These are phyloP conservation scores for Grammomys surdaster DNA, from an alignment of 2,113 vertebrate species.

Conservation along the genomic window DNA sequence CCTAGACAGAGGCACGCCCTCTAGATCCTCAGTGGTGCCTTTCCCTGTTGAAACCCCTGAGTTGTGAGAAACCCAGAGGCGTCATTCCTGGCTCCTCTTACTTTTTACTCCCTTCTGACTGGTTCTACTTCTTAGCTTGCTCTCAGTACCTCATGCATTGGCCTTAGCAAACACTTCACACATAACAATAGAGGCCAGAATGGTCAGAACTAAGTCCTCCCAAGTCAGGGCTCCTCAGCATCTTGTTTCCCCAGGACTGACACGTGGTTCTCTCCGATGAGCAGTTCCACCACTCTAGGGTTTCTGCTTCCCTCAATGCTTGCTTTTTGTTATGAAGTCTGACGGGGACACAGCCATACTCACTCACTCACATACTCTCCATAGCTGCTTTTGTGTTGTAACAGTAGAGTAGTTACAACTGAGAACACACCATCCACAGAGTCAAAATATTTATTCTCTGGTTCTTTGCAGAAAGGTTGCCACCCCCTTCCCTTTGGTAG, in stretches of 20 bases:
- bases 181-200: background rate
- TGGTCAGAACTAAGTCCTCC: background rate
- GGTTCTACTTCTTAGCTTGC: background rate
- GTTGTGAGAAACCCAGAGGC: background rate
- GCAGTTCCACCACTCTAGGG: background rate
- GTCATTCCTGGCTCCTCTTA: background rate
- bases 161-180: background rate
- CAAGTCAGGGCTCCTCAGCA: background rate
- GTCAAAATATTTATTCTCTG: background rate
- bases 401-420: background rate
- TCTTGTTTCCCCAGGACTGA: too few species aligned
- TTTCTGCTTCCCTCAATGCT: background rate
- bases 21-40: background rate
- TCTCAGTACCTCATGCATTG: background rate
- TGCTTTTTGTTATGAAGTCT: background rate
- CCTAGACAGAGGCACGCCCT: background rate
- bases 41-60: background rate
- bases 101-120: too few species aligned
- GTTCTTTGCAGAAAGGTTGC: background rate
- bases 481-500: background rate
- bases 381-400: background rate
- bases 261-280: background rate
- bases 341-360: background rate
- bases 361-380: background rate
- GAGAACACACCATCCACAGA: background rate